A percentile compares a stretch with the other conserved stretches of the same genome.
These are phyloP conservation scores for Entomobrya multifasciata DNA, from an alignment of 2,888 invertebrate genomes.

Conservation along the genomic window DNA sequence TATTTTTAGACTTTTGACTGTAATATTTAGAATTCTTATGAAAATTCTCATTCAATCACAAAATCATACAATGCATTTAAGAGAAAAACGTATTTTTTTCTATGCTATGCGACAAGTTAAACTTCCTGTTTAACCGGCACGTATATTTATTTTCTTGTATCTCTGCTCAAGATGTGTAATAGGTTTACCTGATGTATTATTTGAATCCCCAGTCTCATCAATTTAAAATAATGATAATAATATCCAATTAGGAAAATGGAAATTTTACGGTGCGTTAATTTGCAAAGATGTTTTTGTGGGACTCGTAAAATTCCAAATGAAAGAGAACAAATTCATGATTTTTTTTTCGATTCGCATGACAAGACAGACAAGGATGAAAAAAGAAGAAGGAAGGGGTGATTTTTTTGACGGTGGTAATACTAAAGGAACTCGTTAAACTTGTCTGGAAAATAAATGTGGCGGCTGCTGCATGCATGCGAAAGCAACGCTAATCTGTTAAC, in stretches of 20 bases:
- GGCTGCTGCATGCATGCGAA: neutral
- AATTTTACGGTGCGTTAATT: slow-evolving; percentile 58
- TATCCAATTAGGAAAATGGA: slow-evolving; percentile 49
- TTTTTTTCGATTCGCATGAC: slow-evolving; percentile 8
- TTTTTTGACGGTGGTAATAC: neutral
- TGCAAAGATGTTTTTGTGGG: slow-evolving; percentile 40
- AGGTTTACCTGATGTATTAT: too few relatives aligned
- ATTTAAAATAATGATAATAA: neutral
- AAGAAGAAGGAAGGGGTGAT: slow-evolving; percentile 33
- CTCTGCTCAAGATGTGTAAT: too few relatives aligned
- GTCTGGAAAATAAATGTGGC: slow-evolving; percentile 1
- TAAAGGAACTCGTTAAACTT: slow-evolving; percentile 12
- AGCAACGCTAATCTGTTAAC: neutral
- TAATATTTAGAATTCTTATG: too few relatives aligned
- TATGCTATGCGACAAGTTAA: too few relatives aligned
- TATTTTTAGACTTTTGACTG: too few relatives aligned
- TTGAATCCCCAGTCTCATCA: slow-evolving; percentile 6
- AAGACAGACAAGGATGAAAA: neutral
- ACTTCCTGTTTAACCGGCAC: too few relatives aligned
- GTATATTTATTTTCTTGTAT: too few relatives aligned
- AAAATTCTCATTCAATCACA: too few relatives aligned
- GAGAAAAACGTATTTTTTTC: too few relatives aligned
- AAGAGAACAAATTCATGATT: slow-evolving; percentile 30
- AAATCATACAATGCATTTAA: too few relatives aligned
- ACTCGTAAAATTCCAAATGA: slow-evolving; percentile 12